phyloP scores from a whole-genome alignment of 2,113 vertebrate species.

The Morone saxatilis region DNA sequence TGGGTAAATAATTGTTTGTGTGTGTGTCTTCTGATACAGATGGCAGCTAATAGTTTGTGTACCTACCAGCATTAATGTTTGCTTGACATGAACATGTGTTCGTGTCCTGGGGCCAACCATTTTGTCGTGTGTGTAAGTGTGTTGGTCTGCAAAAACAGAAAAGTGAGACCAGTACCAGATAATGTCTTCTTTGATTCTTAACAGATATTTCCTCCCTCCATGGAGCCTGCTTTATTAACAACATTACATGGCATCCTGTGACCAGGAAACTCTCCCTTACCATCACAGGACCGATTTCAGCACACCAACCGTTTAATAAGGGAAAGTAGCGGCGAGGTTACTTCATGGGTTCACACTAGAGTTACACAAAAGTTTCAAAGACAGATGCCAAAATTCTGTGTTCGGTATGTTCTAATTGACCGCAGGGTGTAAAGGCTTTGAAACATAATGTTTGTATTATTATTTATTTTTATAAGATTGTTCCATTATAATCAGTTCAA shows the following conservation, averaged over 20 bases:
- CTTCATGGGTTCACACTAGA: not conserved
- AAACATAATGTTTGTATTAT: not conserved
- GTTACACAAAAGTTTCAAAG: not conserved
- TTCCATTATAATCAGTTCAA: not conserved
- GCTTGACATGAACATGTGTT: not conserved
- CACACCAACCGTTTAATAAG: not conserved
- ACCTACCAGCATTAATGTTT: not conserved
- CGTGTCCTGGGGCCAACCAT: not conserved
- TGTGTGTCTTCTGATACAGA: not conserved
- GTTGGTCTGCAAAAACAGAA: conserved; percentile 37
- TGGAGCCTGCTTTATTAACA: conserved; percentile 59
- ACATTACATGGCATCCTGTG: conserved; percentile 72
- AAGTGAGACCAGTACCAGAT: conserved; percentile 40
- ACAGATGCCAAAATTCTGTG: not conserved
- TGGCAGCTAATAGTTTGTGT: not conserved
- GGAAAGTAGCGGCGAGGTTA: conserved; percentile 5
- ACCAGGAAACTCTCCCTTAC: conserved; percentile 46
- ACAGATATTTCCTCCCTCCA: conserved; percentile 68
- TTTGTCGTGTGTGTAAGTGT: not conserved
- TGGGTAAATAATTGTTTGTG: conserved; percentile 1
- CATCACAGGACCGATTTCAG: conserved; percentile 50
- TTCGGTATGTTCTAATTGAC: not conserved
- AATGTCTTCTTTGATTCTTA: conserved; percentile 71
- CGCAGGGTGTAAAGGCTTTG: not conserved
- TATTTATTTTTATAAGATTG: not conserved